Evolutionary conservation across 2,113 vertebrate species (phyloP).

Genomic region (Chionodraco myersi): DNA sequence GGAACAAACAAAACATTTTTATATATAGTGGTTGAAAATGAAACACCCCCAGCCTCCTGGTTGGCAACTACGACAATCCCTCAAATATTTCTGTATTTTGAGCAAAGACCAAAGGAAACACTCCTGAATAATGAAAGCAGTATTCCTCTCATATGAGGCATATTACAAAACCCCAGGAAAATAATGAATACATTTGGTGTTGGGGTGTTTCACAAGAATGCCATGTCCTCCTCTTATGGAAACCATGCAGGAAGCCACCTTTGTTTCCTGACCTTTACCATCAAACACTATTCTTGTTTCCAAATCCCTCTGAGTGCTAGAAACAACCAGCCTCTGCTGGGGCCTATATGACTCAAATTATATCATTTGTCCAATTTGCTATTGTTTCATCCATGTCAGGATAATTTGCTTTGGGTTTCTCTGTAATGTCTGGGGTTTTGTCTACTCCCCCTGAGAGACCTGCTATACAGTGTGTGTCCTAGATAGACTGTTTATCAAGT

Average conservation of each 20-base stretch:
- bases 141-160: slow-evolving; percentile 60
- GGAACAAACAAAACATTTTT: slow-evolving; percentile 67
- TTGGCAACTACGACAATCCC: slow-evolving; percentile 70
- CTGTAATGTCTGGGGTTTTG: slow-evolving; percentile 84
- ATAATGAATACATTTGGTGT: slow-evolving; percentile 79
- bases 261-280: slow-evolving; percentile 85
- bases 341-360: slow-evolving; percentile 85
- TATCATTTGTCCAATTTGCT: slow-evolving; percentile 89
- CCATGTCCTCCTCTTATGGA: slow-evolving; percentile 63
- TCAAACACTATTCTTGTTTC: slow-evolving; percentile 85
- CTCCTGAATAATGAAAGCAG: slow-evolving; percentile 69
- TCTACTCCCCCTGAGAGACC: slow-evolving; percentile 74
- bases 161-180: slow-evolving; percentile 76
- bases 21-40: slow-evolving; percentile 83
- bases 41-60: slow-evolving; percentile 46
- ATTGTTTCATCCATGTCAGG: slow-evolving; percentile 88
- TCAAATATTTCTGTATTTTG: slow-evolving; percentile 73
- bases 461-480: slow-evolving; percentile 80
- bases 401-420: slow-evolving; percentile 88
- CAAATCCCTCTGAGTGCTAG: slow-evolving; percentile 80
- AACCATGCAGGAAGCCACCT: slow-evolving; percentile 72
- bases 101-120: slow-evolving; percentile 63
- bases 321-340: slow-evolving; percentile 81
- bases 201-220: slow-evolving; percentile 63
- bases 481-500: slow-evolving; percentile 87